phyloP scores from a whole-genome alignment of 2,113 vertebrate genomes.

The Xiphias gladius region DNA sequence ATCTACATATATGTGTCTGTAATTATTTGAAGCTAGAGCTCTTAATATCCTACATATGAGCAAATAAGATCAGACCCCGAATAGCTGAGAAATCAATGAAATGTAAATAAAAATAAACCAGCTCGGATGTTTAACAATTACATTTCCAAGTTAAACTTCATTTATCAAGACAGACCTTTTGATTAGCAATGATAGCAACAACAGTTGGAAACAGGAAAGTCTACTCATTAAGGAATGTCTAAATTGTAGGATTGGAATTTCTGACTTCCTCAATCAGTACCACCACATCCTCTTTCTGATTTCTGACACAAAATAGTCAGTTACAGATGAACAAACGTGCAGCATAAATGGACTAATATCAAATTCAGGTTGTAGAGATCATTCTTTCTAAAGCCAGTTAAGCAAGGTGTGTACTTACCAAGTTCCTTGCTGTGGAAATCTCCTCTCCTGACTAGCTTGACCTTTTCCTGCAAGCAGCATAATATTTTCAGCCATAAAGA shows the following conservation, averaged over 20 bases:
- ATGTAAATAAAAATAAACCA: not conserved
- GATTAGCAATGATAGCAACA: not conserved
- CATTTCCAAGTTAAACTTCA: not conserved
- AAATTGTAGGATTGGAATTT: not conserved
- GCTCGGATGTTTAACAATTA: not conserved
- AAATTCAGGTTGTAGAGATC: no score
- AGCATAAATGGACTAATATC: not conserved
- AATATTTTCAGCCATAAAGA: not conserved
- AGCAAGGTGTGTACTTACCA: not conserved
- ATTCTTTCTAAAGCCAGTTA: not conserved
- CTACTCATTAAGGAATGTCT: not conserved
- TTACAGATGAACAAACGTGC: no score
- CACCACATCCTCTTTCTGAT: not conserved
- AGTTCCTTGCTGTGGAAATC: not conserved
- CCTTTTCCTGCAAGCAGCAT: not conserved
- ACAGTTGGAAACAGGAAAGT: not conserved
- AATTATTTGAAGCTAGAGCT: conserved; percentile 17
- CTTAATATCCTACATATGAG: no score
- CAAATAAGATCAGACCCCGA: not conserved
- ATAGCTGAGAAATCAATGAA: not conserved
- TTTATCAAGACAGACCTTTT: not conserved
- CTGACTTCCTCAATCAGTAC: not conserved
- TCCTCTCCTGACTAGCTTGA: not conserved
- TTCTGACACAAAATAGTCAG: not conserved
- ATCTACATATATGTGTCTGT: not conserved